phyloP scores from a whole-genome alignment of 1,140 invertebrate genomes.

The Eupristina koningsbergeri region DNA sequence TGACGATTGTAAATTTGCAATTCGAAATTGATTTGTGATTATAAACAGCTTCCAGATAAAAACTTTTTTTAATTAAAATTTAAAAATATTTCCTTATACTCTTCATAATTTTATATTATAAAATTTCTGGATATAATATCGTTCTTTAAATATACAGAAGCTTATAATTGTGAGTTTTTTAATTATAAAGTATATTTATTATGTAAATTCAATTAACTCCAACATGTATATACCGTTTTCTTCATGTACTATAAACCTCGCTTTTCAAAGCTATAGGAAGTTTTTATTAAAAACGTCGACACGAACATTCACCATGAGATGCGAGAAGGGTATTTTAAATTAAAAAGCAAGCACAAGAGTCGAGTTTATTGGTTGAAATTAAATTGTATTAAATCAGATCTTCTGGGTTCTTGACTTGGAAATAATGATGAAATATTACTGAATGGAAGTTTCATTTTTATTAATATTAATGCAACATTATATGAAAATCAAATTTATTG shows the following conservation, averaged over 20 bases:
- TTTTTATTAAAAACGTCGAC: constrained; percentile 40
- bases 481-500: background rate
- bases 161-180: background rate
- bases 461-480: background rate
- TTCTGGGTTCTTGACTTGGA: background rate
- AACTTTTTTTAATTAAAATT: too few relatives aligned
- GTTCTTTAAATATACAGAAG: background rate
- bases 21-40: too few relatives aligned
- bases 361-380: background rate
- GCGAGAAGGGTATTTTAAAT: constrained; percentile 3
- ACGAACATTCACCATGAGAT: background rate
- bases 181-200: background rate
- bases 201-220: background rate
- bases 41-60: too few relatives aligned
- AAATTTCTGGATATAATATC: background rate
- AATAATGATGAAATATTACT: constrained; percentile 1
- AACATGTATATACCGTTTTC: background rate
- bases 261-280: constrained; percentile 3
- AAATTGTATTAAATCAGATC: constrained; percentile 30
- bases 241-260: background rate
- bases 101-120: background rate
- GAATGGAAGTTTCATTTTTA: background rate
- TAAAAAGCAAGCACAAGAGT: constrained; percentile 5
- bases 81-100: too few relatives aligned
- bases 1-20: too few relatives aligned